These are phyloP conservation scores for Cephus pygmeus DNA, from an alignment of 2,888 invertebrate species.

Conservation along the genomic window DNA sequence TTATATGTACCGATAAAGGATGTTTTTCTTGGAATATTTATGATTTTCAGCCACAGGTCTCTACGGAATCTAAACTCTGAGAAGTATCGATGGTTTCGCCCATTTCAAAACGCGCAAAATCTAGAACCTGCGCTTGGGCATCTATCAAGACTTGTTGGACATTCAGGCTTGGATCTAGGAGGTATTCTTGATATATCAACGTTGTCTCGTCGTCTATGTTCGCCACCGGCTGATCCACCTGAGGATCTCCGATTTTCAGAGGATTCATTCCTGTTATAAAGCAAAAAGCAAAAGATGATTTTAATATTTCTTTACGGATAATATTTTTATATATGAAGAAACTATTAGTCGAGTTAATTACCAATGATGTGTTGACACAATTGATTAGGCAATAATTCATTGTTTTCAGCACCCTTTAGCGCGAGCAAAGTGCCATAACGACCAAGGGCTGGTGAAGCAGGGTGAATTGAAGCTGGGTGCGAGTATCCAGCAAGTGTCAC, in stretches of 20 bases:
- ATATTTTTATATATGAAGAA: slow-evolving; percentile 14
- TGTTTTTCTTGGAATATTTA: neutral
- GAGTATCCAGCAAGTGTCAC: slow-evolving; percentile 77
- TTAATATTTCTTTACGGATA: neutral
- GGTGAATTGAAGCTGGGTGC: slow-evolving; percentile 77
- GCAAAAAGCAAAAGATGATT: slow-evolving; percentile 12
- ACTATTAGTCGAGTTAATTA: slow-evolving; percentile 44
- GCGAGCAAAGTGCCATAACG: slow-evolving; percentile 89
- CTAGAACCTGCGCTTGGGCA: slow-evolving; percentile 75
- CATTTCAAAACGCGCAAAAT: slow-evolving; percentile 89
- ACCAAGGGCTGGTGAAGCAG: slow-evolving; percentile 74
- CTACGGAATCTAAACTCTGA: slow-evolving; percentile 71
- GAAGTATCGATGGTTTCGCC: slow-evolving; percentile 72
- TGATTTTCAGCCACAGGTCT: slow-evolving; percentile 72
- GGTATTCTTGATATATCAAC: slow-evolving; percentile 88
- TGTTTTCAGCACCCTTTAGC: slow-evolving; percentile 68
- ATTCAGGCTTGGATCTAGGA: slow-evolving; percentile 80
- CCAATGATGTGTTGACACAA: slow-evolving; percentile 94
- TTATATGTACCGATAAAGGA: neutral
- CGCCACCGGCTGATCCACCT: slow-evolving; percentile 72
- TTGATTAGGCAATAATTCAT: slow-evolving; percentile 73
- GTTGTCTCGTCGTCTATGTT: slow-evolving; percentile 82
- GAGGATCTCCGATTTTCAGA: slow-evolving; percentile 75
- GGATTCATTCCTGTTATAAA: slow-evolving; percentile 77
- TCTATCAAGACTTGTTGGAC: slow-evolving; percentile 80